Conservation (phyloP, 1,140 invertebrate genomes). For the Berghia stephanieae region DNA sequence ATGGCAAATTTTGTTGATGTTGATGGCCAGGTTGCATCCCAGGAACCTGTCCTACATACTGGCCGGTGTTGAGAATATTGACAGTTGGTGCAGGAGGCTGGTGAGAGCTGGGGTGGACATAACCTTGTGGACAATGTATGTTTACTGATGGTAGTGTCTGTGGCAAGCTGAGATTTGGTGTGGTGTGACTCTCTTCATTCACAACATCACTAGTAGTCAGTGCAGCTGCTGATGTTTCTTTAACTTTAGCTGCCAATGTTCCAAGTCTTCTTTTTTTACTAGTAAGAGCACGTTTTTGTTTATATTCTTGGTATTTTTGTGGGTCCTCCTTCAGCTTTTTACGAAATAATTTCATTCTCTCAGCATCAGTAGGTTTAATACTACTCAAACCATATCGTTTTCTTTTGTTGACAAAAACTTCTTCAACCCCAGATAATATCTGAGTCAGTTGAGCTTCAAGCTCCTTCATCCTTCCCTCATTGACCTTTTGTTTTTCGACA, state of each 20-base stretch:
- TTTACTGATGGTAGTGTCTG: too few species aligned
- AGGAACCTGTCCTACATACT: slow-evolving; percentile 30
- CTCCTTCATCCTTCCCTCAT: slow-evolving; percentile 31
- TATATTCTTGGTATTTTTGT: slow-evolving; percentile 33
- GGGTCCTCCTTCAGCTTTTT: slow-evolving; percentile 30
- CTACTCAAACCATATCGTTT: slow-evolving; percentile 17
- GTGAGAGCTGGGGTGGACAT: slow-evolving; percentile 25
- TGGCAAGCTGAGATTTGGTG: too few species aligned
- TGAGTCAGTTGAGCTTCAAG: slow-evolving; percentile 18
- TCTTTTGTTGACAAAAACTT: slow-evolving; percentile 24
- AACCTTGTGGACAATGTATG: slow-evolving; percentile 29
- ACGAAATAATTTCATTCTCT: slow-evolving; percentile 28
- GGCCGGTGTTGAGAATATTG: slow-evolving; percentile 20
- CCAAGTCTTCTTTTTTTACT: slow-evolving; percentile 22
- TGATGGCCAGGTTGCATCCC: slow-evolving; percentile 25
- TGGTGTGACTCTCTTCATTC: slow-evolving; percentile 25
- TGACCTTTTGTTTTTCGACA: slow-evolving; percentile 26
- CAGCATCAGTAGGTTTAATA: slow-evolving; percentile 20
- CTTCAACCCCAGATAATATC: slow-evolving; percentile 27
- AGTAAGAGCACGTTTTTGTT: slow-evolving; percentile 24
- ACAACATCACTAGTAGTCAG: slow-evolving; percentile 5
- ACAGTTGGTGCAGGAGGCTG: slow-evolving; percentile 26
- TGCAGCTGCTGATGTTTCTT: background rate
- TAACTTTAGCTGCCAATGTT: slow-evolving; percentile 23
- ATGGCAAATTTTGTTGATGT: slow-evolving; percentile 19